Evolutionary conservation across 2,888 invertebrate species (phyloP).

Genomic region (Cyrtodaria siliqua): DNA sequence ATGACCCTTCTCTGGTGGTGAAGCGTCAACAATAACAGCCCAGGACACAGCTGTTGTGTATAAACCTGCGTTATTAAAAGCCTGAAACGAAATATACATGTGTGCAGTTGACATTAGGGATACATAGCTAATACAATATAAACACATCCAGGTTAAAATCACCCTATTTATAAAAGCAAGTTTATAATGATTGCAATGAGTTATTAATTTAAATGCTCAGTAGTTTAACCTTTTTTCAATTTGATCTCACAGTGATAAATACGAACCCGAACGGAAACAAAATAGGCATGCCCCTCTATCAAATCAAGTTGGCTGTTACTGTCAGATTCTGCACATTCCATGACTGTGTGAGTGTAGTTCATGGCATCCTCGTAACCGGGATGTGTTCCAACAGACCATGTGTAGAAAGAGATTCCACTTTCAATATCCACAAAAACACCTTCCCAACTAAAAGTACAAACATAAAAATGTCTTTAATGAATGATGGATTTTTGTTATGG

Average conservation of each 20-base stretch:
- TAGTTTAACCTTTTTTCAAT: too few relatives aligned
- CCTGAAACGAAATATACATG: conserved; percentile 38
- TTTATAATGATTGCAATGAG: too few relatives aligned
- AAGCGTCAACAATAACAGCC: conserved; percentile 62
- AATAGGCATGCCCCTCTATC: conserved; percentile 67
- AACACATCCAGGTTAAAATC: too few relatives aligned
- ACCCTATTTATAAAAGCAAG: too few relatives aligned
- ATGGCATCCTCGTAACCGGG: conserved; percentile 61
- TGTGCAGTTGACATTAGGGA: too few relatives aligned
- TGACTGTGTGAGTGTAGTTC: conserved; percentile 26
- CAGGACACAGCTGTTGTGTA: conserved; percentile 59
- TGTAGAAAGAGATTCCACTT: conserved; percentile 56
- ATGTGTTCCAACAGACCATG: conserved; percentile 61
- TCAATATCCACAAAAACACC: conserved; percentile 58
- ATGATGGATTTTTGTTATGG: too few relatives aligned
- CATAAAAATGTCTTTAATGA: too few relatives aligned
- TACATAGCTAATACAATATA: too few relatives aligned
- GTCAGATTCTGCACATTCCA: conserved; percentile 51
- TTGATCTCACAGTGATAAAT: too few relatives aligned
- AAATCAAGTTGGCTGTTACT: conserved; percentile 36
- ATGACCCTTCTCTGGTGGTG: conserved; percentile 62
- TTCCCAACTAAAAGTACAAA: conserved; percentile 47
- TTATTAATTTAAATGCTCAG: too few relatives aligned
- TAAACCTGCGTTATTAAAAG: conserved; percentile 62
- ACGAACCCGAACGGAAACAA: conserved; percentile 61